Evolutionary conservation across 2,888 invertebrate species (phyloP).

Genomic region (Platerodrilus igneus): DNA sequence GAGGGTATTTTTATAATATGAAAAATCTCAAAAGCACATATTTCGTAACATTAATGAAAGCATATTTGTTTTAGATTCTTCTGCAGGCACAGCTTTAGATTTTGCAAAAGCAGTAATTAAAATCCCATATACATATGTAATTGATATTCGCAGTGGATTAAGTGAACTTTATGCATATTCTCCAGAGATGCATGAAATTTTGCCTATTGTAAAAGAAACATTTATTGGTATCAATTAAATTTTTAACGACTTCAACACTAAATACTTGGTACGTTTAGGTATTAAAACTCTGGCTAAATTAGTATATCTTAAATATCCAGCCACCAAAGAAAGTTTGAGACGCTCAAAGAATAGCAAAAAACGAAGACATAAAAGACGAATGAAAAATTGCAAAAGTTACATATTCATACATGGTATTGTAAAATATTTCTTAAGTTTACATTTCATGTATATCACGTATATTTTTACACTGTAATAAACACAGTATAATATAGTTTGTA

Average conservation of each 20-base stretch:
- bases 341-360: not conserved
- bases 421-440: too few relatives aligned
- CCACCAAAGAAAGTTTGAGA: not conserved
- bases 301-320: not conserved
- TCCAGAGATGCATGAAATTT: not conserved
- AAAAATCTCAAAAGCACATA: too few relatives aligned
- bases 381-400: too few relatives aligned
- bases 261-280: conserved; percentile 1
- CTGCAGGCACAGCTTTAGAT: conserved; percentile 2
- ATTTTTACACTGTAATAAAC: too few relatives aligned
- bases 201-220: conserved; percentile 1
- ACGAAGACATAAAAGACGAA: not conserved
- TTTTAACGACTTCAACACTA: not conserved
- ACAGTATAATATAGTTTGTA: too few relatives aligned
- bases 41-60: too few relatives aligned
- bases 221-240: not conserved
- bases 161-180: not conserved
- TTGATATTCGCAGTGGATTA: not conserved
- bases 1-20: too few relatives aligned
- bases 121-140: not conserved
- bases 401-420: too few relatives aligned
- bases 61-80: conserved; percentile 4
- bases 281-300: conserved; percentile 3
- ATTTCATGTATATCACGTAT: too few relatives aligned
- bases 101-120: not conserved